A percentile compares a stretch with the other conserved stretches of the same genome.
Evolutionary conservation across 2,888 invertebrate genomes (phyloP).

Genomic region (Tipula lateralis): DNA sequence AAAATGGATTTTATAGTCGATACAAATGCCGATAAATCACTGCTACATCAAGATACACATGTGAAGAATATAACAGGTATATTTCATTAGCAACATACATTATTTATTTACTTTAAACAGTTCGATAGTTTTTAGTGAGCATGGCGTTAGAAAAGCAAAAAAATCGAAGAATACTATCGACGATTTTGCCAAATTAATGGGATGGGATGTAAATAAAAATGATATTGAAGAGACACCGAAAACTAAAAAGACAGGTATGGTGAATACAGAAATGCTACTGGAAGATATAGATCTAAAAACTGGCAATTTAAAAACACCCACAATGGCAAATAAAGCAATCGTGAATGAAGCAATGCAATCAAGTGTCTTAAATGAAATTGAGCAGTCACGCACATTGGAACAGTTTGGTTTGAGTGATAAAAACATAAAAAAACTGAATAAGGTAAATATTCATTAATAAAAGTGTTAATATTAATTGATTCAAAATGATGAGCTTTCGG

Average conservation of each 20-base stretch:
- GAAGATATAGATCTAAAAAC: constrained; percentile 12
- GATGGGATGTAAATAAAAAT: constrained; percentile 49
- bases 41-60: background rate
- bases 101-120: background rate
- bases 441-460: constrained; percentile 40
- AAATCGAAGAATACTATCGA: constrained; percentile 37
- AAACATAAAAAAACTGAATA: constrained; percentile 36
- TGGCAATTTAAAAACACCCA: constrained; percentile 36
- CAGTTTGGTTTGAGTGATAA: constrained; percentile 32
- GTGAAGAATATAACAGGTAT: constrained; percentile 13
- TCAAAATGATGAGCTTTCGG: constrained; percentile 48
- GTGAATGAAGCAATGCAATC: constrained; percentile 51
- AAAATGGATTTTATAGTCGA: constrained; percentile 24
- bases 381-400: constrained; percentile 48
- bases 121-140: background rate
- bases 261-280: constrained; percentile 32
- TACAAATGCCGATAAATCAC: background rate
- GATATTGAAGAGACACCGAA: constrained; percentile 44
- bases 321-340: constrained; percentile 35
- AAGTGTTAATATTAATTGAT: background rate
- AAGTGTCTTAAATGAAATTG: constrained; percentile 60
- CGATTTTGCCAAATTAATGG: constrained; percentile 38
- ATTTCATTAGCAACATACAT: background rate
- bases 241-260: constrained; percentile 30
- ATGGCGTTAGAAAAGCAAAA: constrained; percentile 31